A percentile compares a stretch with the other conserved stretches of the same genome.
Evolutionary conservation across 2,113 vertebrate species (phyloP).

Genomic region (Myotis lucifugus): DNA sequence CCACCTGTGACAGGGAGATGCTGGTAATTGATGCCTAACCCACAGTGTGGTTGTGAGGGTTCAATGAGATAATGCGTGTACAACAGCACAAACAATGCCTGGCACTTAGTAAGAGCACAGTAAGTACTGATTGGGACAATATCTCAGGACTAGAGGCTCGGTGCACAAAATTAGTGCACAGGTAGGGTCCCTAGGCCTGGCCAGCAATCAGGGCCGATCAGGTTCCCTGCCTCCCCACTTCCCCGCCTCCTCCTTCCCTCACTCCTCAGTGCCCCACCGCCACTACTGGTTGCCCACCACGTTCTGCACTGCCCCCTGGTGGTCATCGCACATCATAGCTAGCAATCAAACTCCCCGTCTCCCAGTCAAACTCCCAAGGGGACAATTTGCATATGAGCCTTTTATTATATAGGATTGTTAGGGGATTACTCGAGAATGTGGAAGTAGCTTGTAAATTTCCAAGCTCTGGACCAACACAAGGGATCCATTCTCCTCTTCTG

Average conservation of each 20-base stretch:
- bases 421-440: not conserved
- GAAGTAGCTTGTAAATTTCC: not conserved
- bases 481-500: not conserved
- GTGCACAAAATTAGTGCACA: too few relatives aligned
- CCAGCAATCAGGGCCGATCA: too few relatives aligned
- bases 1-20: not conserved
- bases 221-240: too few relatives aligned
- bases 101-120: not conserved
- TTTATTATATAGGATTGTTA: not conserved
- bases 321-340: too few relatives aligned
- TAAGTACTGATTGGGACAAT: not conserved
- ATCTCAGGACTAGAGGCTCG: not conserved
- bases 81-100: not conserved
- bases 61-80: not conserved
- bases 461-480: not conserved
- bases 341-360: too few relatives aligned
- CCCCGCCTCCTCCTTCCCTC: too few relatives aligned
- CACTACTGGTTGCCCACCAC: too few relatives aligned
- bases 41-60: not conserved
- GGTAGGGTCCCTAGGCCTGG: too few relatives aligned
- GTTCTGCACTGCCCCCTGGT: too few relatives aligned
- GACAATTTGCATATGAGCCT: too few relatives aligned
- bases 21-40: not conserved
- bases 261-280: too few relatives aligned
- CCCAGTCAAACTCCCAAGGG: too few relatives aligned